A percentile compares a stretch with the other conserved stretches of the same genome.
Evolutionary conservation across 2,888 invertebrate species (phyloP).

Genomic region (Tinea trinotella): DNA sequence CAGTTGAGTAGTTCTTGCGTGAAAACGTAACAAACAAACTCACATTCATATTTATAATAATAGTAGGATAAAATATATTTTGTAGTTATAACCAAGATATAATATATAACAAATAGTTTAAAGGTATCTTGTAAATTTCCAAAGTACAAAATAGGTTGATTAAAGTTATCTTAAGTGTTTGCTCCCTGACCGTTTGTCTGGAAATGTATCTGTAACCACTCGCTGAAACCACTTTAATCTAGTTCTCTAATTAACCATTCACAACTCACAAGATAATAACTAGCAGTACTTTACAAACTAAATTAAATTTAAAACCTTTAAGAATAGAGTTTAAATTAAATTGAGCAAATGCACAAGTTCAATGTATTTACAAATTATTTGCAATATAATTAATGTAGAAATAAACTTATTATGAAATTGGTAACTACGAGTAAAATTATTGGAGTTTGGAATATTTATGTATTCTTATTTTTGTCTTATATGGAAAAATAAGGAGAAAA

Average conservation of each 20-base stretch:
- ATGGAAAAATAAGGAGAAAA: too few relatives aligned
- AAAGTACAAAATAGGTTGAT: constrained; percentile 2
- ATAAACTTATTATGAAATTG: too few relatives aligned
- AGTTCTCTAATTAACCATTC: constrained; percentile 7
- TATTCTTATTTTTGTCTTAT: too few relatives aligned
- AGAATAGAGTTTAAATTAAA: background rate
- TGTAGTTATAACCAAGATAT: too few relatives aligned
- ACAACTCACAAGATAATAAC: background rate
- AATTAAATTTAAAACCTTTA: background rate
- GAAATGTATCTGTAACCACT: constrained; percentile 8
- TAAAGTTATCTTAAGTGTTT: constrained; percentile 8
- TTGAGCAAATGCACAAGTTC: background rate
- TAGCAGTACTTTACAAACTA: background rate
- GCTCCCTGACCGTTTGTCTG: constrained; percentile 9
- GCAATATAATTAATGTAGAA: constrained; percentile 2
- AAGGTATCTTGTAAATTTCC: background rate
- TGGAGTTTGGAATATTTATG: too few relatives aligned
- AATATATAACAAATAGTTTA: too few relatives aligned
- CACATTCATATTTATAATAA: too few relatives aligned
- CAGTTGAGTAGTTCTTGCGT: too few relatives aligned
- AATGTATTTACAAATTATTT: background rate
- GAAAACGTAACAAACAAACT: too few relatives aligned
- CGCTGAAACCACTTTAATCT: constrained; percentile 12
- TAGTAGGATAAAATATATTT: too few relatives aligned
- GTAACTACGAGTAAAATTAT: too few relatives aligned